Base-by-base conservation (phyloP, 2,113 vertebrate species). In the Poecile atricapillus region DNA sequence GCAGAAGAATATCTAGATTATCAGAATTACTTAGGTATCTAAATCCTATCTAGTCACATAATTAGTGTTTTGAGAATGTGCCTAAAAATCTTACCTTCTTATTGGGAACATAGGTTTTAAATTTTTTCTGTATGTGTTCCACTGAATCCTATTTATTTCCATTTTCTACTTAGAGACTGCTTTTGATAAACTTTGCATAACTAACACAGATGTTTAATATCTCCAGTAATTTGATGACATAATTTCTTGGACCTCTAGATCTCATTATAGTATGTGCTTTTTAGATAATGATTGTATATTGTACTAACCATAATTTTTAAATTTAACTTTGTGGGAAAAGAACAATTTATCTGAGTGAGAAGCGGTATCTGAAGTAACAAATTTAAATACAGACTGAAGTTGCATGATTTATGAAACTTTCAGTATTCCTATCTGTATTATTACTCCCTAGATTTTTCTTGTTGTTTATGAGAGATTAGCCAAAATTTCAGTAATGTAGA, bases 131-230 rank as follows among this genome's bases (percentile, higher is more conserved):
- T 52, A n/a, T 13, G 5, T 27, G 21, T 86, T 94, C 44, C 88
- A 67, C 52, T 49, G 47, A 65, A 67, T 78, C 27, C 2, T 7
- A 55, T 16, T 10, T 30, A 24, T 70, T 87, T 84, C 30, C 20
- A 37, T 75, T 93, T 89, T 77, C 15, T 77, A 52, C 33, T 83
- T 59, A 52, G 50, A 95, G 73, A 53, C 35, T 73, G 4, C 43
- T 78, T 88, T 55, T 85, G 55, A 89, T 85, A 80, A 89, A 93
- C 69, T 83, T 70, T 85, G 77, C 65, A 89, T 52, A 95, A 52
- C 79, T 43, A 87, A 78, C 44, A 87, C 82, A 93, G 91, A 83
- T 95, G 91, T 89, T 95, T 85, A 90, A 50, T 59, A 59, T 94
- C 80, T n/a, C 65, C 55, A 87, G 27, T 62, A 70, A 85, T 81